Evolutionary conservation across 2,888 invertebrate species (phyloP).

Genomic region (Watsonalla cultraria): DNA sequence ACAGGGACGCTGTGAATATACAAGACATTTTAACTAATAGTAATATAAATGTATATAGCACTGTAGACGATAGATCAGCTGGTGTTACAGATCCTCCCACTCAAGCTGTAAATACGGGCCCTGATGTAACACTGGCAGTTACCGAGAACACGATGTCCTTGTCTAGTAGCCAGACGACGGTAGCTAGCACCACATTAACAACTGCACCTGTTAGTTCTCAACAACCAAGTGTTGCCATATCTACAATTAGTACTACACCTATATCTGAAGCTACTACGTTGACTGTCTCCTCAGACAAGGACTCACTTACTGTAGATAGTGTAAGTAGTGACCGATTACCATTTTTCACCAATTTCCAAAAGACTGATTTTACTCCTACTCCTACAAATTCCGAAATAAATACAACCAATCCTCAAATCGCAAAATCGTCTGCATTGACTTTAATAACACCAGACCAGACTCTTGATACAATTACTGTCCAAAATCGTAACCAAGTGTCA

Average conservation of each 20-base stretch:
- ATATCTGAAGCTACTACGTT: constrained; percentile 26
- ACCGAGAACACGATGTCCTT: constrained; percentile 33
- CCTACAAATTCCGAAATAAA: constrained; percentile 15
- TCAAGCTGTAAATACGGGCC: constrained; percentile 51
- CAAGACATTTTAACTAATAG: constrained; percentile 45
- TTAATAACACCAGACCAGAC: constrained; percentile 23
- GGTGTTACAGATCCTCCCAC: constrained; percentile 26
- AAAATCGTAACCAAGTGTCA: constrained; percentile 52
- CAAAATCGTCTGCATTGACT: constrained; percentile 22
- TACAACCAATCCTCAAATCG: constrained; percentile 17
- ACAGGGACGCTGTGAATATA: constrained; percentile 25
- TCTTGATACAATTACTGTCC: constrained; percentile 33
- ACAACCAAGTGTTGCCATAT: constrained; percentile 11
- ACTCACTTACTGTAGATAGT: constrained; percentile 21
- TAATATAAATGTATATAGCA: constrained; percentile 67
- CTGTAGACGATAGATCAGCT: constrained; percentile 30
- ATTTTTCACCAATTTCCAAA: constrained; percentile 54
- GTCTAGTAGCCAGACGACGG: constrained; percentile 40
- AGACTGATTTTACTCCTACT: constrained; percentile 39
- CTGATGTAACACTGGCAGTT: constrained; percentile 26
- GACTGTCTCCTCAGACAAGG: constrained; percentile 34
- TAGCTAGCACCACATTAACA: constrained; percentile 16
- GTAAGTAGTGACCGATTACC: constrained; percentile 40
- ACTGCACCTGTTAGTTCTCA: constrained; percentile 12
- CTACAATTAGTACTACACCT: constrained; percentile 15